Percentiles rank a stretch among this genome's conserved stretches.
Conservation (phyloP, 2,797 vertebrate species). For the Rousettus madagascariensis region DNA sequence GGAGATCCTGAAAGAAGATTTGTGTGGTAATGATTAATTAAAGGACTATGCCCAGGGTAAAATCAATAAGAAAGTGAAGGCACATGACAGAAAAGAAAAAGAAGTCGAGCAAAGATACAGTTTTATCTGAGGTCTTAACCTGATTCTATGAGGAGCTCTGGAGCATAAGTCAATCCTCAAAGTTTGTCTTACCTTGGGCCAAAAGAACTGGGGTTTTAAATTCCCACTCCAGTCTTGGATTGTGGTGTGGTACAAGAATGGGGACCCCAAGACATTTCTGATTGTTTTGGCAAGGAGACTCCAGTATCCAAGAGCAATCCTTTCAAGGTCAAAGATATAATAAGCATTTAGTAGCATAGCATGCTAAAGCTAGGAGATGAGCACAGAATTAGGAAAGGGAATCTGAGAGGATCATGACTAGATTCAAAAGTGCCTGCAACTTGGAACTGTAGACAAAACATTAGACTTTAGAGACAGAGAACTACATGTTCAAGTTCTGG, state of each 20-base stretch:
- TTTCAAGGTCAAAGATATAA: neutral
- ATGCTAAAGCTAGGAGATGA: neutral
- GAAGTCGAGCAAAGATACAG: neutral
- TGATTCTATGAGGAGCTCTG: neutral
- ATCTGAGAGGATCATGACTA: neutral
- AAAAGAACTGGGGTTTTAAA: neutral
- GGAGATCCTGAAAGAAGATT: constrained; percentile 1
- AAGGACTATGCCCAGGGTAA: neutral
- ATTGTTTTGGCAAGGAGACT: neutral
- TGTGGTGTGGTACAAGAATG: neutral
- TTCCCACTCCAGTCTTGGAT: neutral
- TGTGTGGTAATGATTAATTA: neutral
- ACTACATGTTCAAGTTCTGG: neutral
- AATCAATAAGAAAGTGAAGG: neutral
- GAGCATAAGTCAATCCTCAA: neutral
- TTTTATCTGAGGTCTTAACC: neutral
- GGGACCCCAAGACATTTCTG: neutral
- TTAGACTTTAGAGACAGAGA: neutral
- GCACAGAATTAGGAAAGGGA: neutral
- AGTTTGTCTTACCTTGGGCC: neutral
- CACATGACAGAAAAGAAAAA: neutral
- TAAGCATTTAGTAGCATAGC: neutral
- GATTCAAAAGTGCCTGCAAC: neutral
- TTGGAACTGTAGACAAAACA: neutral
- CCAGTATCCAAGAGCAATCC: neutral